Percentiles rank a stretch among this genome's conserved stretches.
phyloP scores from a whole-genome alignment of 2,113 vertebrate genomes.

The Ptychochromis oligacanthus region DNA sequence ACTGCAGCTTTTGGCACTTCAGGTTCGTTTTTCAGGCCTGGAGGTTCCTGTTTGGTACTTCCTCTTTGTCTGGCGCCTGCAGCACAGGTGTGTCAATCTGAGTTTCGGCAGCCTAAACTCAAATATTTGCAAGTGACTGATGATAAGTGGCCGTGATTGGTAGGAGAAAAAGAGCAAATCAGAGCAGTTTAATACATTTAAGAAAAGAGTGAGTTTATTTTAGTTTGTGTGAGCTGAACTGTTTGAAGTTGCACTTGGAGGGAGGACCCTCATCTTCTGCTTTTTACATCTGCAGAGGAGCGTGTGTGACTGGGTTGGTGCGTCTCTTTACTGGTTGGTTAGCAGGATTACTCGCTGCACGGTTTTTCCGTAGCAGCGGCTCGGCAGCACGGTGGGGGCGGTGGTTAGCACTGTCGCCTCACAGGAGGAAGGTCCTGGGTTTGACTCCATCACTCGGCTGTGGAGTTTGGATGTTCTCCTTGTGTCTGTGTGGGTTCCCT shows the following conservation, averaged over 20 bases:
- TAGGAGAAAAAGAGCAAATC: neutral
- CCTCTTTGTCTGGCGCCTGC: neutral
- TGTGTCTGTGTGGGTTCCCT: too few relatives aligned
- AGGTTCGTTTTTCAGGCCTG: neutral
- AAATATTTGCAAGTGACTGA: neutral
- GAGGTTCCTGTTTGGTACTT: conserved; percentile 1
- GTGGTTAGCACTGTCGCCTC: too few relatives aligned
- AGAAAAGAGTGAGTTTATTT: neutral
- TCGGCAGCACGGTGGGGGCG: too few relatives aligned
- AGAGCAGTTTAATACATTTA: neutral
- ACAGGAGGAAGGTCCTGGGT: too few relatives aligned
- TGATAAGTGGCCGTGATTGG: neutral
- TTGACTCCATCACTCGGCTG: too few relatives aligned
- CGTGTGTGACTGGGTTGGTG: too few relatives aligned
- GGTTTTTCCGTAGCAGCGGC: too few relatives aligned
- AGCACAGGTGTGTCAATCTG: neutral
- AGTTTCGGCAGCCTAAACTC: neutral
- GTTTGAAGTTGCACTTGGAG: neutral
- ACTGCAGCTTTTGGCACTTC: neutral
- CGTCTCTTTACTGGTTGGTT: too few relatives aligned
- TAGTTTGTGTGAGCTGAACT: neutral
- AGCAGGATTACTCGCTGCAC: too few relatives aligned
- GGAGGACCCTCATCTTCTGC: too few relatives aligned
- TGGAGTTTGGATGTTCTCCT: too few relatives aligned
- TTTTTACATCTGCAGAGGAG: too few relatives aligned